Evolutionary conservation across 2,888 invertebrate genomes (phyloP), one percentile per base, ranked within the genome.

Genomic region (Anagyrus pseudococci): DNA sequence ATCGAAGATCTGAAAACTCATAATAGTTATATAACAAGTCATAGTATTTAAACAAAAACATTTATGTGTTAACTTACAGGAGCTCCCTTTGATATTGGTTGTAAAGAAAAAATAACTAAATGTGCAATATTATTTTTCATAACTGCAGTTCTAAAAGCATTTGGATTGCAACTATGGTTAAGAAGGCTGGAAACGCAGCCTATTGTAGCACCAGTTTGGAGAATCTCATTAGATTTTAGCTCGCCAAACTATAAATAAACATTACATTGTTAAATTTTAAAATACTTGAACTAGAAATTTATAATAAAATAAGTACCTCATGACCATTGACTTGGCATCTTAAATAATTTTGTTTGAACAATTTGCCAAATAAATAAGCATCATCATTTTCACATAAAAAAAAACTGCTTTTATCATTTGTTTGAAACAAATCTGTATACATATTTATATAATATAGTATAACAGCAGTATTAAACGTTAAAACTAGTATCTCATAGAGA

Each of bases 141-240:
- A 71, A 83, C 85, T 58, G 81, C 87, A 64, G 84, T 82, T 64
- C 92, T 84, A 0, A 88, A 85, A 0, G 93, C 90, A 82, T 93
- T 93, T 1, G 94, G 93, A 67, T 88, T 85, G 81, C 96, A 96
- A 0, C 94, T 92, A 78, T 96, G 96, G 82, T 96, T 94, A 33
- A 95, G 79, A 57, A 96, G 82, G 77, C 92, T 92, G 48, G 88
- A 82, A 71, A 92, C 90, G 1, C 91, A 86, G 83, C 91, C 92
- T 7, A 91, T 88, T 4, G 88, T 94, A 61, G 88, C 85, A 0
- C 89, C 93, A 58, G 87, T 83, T 68, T 83, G 83, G 2, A 71
- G 67, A 33, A 66, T 69, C 22, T 77, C 75, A 29, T 77, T 73
- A 50, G 57, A 61, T 23, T 58, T 56, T 53, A 68, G 58, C 65